Evolutionary conservation across 1,140 invertebrate genomes (phyloP).

Genomic region (Drosophila ercepeae): DNA sequence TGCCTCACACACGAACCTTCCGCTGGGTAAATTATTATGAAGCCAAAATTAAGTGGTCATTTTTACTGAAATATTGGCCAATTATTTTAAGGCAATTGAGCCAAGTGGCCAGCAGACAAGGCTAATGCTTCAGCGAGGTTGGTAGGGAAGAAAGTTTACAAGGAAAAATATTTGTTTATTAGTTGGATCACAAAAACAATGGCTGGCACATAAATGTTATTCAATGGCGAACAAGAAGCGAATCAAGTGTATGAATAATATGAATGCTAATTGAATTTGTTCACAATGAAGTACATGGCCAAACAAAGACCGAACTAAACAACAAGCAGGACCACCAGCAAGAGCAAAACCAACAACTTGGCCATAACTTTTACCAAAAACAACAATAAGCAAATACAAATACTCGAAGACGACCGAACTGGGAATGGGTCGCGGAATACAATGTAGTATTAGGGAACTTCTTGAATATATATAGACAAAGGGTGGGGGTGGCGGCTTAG

Average conservation of each 20-base stretch:
- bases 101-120: constrained; percentile 54
- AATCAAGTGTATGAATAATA: constrained; percentile 80
- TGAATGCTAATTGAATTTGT: constrained; percentile 80
- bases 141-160: constrained; percentile 54
- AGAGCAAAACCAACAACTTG: constrained; percentile 41
- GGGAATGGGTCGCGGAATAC: constrained; percentile 2
- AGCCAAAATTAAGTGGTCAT: constrained; percentile 74
- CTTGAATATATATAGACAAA: neutral
- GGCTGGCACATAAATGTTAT: constrained; percentile 71
- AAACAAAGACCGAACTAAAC: constrained; percentile 44
- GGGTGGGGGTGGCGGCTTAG: neutral
- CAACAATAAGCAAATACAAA: constrained; percentile 51
- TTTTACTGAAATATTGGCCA: constrained; percentile 80
- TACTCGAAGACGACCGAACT: constrained; percentile 35
- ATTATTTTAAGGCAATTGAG: constrained; percentile 81
- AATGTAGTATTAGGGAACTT: constrained; percentile 41
- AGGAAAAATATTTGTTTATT: constrained; percentile 77
- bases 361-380: constrained; percentile 45
- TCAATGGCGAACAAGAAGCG: constrained; percentile 59
- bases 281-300: constrained; percentile 46
- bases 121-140: neutral
- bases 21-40: constrained; percentile 64
- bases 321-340: constrained; percentile 43
- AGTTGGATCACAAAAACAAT: constrained; percentile 56
- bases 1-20: constrained; percentile 23